These are phyloP conservation scores for Uropsilus gracilis DNA, from an alignment of 2,113 vertebrate genomes.

Conservation along the genomic window DNA sequence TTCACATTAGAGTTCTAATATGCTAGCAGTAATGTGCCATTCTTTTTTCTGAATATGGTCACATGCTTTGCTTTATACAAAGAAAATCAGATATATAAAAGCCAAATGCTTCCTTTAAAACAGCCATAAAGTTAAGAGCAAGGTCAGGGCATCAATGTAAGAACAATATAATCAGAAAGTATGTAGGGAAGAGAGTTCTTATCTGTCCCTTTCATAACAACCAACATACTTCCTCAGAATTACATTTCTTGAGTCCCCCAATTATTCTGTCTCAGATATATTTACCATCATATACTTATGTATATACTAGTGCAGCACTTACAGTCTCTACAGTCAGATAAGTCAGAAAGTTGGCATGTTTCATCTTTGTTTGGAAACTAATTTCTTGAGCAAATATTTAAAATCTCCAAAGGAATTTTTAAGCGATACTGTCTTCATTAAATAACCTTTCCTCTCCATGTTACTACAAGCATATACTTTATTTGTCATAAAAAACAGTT, in stretches of 20 bases:
- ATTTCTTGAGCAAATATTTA: not conserved
- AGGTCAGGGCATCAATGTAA: not conserved
- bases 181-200: not conserved
- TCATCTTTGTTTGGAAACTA: not conserved
- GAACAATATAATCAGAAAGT: not conserved
- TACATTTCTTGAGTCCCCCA: not conserved
- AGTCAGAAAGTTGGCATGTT: not conserved
- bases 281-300: not conserved
- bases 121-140: not conserved
- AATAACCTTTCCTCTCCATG: not conserved
- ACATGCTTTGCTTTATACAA: slow-evolving; percentile 31
- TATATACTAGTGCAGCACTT: not conserved
- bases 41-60: slow-evolving; percentile 2
- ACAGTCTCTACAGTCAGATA: not conserved
- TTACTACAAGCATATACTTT: not conserved
- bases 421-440: not conserved
- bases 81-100: slow-evolving; percentile 45
- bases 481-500: not conserved
- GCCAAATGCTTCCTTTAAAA: slow-evolving; percentile 53
- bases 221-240: not conserved
- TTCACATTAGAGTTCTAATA: not conserved
- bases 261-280: not conserved
- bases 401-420: not conserved
- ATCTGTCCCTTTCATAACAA: not conserved
- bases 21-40: not conserved